Evolutionary conservation across 2,888 invertebrate genomes (phyloP), one percentile per base, ranked within the genome.

Genomic region (Branchipolynoe longqiensis): DNA sequence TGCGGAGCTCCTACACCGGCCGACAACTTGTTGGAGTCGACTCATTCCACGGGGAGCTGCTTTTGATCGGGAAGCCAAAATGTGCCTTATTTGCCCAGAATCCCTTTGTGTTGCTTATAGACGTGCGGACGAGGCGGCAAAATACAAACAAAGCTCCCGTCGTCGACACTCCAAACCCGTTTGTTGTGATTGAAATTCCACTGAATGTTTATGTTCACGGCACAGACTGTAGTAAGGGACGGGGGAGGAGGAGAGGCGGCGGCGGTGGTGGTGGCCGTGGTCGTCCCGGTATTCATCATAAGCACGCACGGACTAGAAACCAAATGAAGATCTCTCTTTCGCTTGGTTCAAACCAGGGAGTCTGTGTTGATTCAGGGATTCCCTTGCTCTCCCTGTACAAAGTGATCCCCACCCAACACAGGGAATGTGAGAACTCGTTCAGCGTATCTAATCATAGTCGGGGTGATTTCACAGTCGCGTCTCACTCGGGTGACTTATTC

Each of bases 21-120:
- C 82, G 31, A 31, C 56, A 82, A 54, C 58, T 82, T 54, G 82
- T 82, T 54, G 58, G 58, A 58, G 56, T 82, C 1, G 82, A 82
- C 38, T 82, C 82, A 18, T 78, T 78, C 54, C 41, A 78, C n/a
- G 78, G 78, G 1, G 31, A 78, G 41, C 31, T 78, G 18, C 18
- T 54, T 22, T 28, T 78, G 4, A 4, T 78, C 8, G 54, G 22
- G 54, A 18, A 78, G 48, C 78, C 78, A 22, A 48, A 18, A 12
- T 78, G 78, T 78, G 78, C 78, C 78, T 78, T 78, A 28, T 6
- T 78, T 2, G 14, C 1, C 25, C 78, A 78, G 41, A 78, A 78
- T 41, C 78, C 78, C 2, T 48, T 78, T 48, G 1, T 48, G 25
- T n/a, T 78, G 6, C 31, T 78, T 25, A 48, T 78, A 78, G 54